These are phyloP conservation scores for Hypercompe scribonia DNA, from an alignment of 2,888 invertebrate species.

Conservation along the genomic window DNA sequence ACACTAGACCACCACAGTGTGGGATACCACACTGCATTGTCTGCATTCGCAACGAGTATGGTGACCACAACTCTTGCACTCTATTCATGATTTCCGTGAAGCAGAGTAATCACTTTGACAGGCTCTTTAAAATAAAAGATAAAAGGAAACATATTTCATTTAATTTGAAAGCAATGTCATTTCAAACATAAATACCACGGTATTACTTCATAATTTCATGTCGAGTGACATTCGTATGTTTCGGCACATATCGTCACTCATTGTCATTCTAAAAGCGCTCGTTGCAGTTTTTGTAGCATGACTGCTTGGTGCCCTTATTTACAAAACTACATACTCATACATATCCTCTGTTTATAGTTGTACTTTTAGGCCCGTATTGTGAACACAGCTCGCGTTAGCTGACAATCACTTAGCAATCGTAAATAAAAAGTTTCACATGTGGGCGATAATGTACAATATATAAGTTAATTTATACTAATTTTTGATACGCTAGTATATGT, in stretches of 20 bases:
- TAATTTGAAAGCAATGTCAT: too few species aligned
- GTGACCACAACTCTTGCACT: too few species aligned
- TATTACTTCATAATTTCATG: slow-evolving; percentile 56
- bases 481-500: neutral
- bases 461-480: slow-evolving; percentile 1
- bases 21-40: too few species aligned
- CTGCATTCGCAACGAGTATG: too few species aligned
- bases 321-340: neutral
- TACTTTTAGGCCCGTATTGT: slow-evolving; percentile 37
- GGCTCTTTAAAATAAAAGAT: too few species aligned
- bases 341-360: slow-evolving; percentile 24
- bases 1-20: too few species aligned
- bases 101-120: too few species aligned
- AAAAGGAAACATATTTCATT: too few species aligned
- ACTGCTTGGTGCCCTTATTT: slow-evolving; percentile 27
- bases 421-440: slow-evolving; percentile 26
- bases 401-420: slow-evolving; percentile 13
- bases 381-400: slow-evolving; percentile 24
- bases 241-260: slow-evolving; percentile 38
- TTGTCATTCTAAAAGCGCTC: slow-evolving; percentile 32
- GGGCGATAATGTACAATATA: slow-evolving; percentile 25
- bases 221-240: slow-evolving; percentile 47
- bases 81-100: too few species aligned
- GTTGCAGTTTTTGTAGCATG: slow-evolving; percentile 38
- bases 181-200: slow-evolving; percentile 15